Evolutionary conservation across 2,888 invertebrate species (phyloP), one percentile per base, ranked within the genome.

Genomic region (Hydrotaea diabolus): DNA sequence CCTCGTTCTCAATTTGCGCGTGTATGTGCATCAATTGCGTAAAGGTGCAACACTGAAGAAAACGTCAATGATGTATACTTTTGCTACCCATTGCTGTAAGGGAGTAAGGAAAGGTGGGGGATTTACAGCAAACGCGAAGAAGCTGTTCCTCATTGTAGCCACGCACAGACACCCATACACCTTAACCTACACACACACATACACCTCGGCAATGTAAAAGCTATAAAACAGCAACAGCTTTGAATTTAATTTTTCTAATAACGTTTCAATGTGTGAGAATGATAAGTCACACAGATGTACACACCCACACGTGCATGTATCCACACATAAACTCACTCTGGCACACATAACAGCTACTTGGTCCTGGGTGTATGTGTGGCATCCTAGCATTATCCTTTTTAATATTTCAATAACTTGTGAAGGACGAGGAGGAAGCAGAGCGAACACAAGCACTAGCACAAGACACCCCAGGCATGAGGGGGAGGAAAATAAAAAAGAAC

Each of bases 401-500:
- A 81, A 77, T 81, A 81, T 77, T 81, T 77, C 72, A 77, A 76
- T 64, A 76, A 81, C 23, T 64, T 79, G 73, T 26, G 19, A 78
- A 72, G 64, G 53, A 13, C 53, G 49, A 49, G n/a, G 17, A 62
- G 53, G 5, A 23, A 15, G 69, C 11, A 66, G 39, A 9, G 3
- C n/a, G 17, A 31, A 31, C 31, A 7, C n/a, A 26, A 26, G 26
- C 26, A 59, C 7, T 19, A 13, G 59, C 26, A 13, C 43, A 66
- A 62, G n/a, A 62, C 4, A 9, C 9, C 7, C 13, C n/a, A 21
- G 39, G 21, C 0, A 36, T 36, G 26, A 62, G 8, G 15, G 26
- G 9, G 39, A 26, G 19, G 46, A 57, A 59, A 72, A 53, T 55
- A 72, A 53, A 73, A 57, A 17, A 43, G 5, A 57, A 73, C 73